Conservation (phyloP, 53 echinoderm and acorn worm genomes). For the Luidia sarsii region DNA sequence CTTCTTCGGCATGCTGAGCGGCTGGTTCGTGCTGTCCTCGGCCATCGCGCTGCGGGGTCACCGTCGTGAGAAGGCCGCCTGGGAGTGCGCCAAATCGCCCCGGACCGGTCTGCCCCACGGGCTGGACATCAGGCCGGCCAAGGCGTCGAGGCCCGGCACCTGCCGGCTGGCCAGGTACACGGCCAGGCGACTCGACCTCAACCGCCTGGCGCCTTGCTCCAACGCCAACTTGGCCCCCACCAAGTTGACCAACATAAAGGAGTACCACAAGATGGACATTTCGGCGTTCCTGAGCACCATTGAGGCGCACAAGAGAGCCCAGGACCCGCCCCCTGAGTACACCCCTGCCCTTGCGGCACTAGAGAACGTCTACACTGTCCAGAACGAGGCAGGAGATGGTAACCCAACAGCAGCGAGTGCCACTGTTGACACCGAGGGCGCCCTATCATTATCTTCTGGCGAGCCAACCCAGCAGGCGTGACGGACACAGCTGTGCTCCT, state of each 20-base stretch:
- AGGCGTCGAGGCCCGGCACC: not conserved
- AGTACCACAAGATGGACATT: slow-evolving; percentile 39
- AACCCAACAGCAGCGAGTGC: not conserved
- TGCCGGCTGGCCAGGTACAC: not conserved
- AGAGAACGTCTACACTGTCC: no score
- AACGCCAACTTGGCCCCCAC: slow-evolving; percentile 69
- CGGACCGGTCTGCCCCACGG: slow-evolving; percentile 38
- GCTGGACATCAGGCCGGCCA: slow-evolving; percentile 21
- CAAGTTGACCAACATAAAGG: slow-evolving; percentile 9
- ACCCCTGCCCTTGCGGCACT: no score
- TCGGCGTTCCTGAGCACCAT: slow-evolving; percentile 22
- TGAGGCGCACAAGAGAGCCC: no score
- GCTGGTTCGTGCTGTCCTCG: slow-evolving; percentile 61
- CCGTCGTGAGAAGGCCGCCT: slow-evolving; percentile 17
- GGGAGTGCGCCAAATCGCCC: slow-evolving; percentile 35
- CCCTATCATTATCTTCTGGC: no score
- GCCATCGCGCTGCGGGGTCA: slow-evolving; percentile 28
- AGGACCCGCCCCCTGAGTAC: no score
- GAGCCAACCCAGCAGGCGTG: no score
- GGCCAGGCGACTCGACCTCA: slow-evolving; percentile 50
- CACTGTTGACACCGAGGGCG: no score
- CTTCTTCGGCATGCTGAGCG: slow-evolving; percentile 76
- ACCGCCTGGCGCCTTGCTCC: slow-evolving; percentile 58
- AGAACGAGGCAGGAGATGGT: no score
- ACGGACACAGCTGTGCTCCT: no score